Conservation (phyloP, 23 tunicate genomes). For the Corella eumyota region DNA sequence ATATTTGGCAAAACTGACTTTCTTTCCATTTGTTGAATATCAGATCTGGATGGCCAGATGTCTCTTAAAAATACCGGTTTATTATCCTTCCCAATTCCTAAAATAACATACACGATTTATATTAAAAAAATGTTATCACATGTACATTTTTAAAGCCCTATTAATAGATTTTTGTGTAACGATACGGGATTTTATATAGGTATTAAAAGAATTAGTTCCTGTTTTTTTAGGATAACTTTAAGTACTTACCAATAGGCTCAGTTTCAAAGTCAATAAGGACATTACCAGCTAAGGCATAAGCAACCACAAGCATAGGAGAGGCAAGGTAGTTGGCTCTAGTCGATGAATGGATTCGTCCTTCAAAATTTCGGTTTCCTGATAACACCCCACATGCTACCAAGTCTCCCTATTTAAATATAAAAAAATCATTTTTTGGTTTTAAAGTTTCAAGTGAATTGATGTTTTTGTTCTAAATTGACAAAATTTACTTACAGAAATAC, state of each 20-base stretch:
- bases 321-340: slow-evolving; percentile 98
- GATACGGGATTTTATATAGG: too few species aligned
- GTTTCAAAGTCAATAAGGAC: slow-evolving; percentile 81
- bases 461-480: not conserved
- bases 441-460: not conserved
- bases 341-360: slow-evolving; percentile 89
- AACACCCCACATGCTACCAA: slow-evolving; percentile 85
- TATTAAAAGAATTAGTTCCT: too few species aligned
- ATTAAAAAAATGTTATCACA: too few species aligned
- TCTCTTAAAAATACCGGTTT: slow-evolving; percentile 71
- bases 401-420: slow-evolving; percentile 38
- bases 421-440: not conserved
- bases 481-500: not conserved
- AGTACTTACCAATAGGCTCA: slow-evolving; percentile 79
- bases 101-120: too few species aligned
- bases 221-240: too few species aligned
- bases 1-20: slow-evolving; percentile 76
- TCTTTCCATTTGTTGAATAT: slow-evolving; percentile 80
- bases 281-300: slow-evolving; percentile 93
- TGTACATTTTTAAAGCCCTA: too few species aligned
- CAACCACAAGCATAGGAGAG: slow-evolving; percentile 94
- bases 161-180: too few species aligned
- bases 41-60: slow-evolving; percentile 71
- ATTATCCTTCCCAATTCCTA: slow-evolving; percentile 58
- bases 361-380: slow-evolving; percentile 97